A percentile compares a stretch with the other conserved stretches of the same genome.
Evolutionary conservation across 1,140 invertebrate species (phyloP).

Genomic region (Solenopsis invicta): DNA sequence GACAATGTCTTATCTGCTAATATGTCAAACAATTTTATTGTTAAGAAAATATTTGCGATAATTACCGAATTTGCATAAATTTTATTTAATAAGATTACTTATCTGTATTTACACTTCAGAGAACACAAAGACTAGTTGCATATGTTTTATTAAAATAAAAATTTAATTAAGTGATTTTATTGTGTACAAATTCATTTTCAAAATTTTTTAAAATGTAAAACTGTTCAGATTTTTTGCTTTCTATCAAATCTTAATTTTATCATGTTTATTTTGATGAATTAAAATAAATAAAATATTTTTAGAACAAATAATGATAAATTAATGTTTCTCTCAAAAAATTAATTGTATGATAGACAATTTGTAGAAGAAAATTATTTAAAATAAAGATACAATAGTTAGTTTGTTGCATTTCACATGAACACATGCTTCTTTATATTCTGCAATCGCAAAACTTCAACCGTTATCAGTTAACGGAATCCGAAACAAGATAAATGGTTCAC

Average conservation of each 20-base stretch:
- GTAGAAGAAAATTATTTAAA: not conserved
- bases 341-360: not conserved
- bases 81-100: not conserved
- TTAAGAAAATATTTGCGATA: not conserved
- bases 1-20: not conserved
- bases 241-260: not conserved
- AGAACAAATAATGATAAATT: not conserved
- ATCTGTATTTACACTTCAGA: not conserved
- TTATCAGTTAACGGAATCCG: not conserved
- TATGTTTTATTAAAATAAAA: too few relatives aligned
- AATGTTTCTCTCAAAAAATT: not conserved
- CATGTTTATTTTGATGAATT: not conserved
- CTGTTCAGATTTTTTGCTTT: not conserved
- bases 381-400: slow-evolving; percentile 3
- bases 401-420: not conserved
- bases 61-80: not conserved
- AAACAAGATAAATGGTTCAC: not conserved
- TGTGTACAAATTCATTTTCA: not conserved
- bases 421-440: not conserved
- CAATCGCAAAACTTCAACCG: not conserved
- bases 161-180: not conserved
- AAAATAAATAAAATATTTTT: not conserved
- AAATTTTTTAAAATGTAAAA: slow-evolving; percentile 5
- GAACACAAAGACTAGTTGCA: not conserved
- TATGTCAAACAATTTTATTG: not conserved